Conservation (phyloP, 1,140 invertebrate genomes). For the Drosophila nannoptera region DNA sequence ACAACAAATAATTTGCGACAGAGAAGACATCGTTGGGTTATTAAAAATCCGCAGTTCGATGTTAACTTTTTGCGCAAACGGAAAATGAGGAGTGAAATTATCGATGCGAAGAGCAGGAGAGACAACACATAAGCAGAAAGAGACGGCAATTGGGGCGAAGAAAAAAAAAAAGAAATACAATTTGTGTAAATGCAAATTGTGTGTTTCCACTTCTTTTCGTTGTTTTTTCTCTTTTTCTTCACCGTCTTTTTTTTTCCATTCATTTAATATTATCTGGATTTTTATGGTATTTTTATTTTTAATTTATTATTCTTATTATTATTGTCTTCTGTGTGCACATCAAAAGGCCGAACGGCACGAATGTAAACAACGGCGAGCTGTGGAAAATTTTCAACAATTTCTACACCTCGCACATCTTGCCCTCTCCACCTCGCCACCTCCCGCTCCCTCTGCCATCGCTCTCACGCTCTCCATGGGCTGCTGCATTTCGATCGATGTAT, state of each 20-base stretch:
- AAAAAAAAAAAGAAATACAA: neutral
- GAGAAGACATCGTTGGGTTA: slow-evolving; percentile 39
- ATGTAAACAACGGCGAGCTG: slow-evolving; percentile 24
- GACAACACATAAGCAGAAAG: too few species aligned
- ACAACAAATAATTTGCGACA: slow-evolving; percentile 6
- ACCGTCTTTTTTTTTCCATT: neutral
- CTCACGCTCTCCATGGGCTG: neutral
- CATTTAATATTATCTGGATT: slow-evolving; percentile 3
- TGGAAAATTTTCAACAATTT: slow-evolving; percentile 49
- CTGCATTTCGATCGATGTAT: slow-evolving; percentile 10
- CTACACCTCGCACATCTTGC: neutral
- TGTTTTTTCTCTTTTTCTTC: neutral
- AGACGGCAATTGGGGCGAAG: too few species aligned
- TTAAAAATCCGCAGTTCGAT: slow-evolving; percentile 52
- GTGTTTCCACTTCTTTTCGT: neutral
- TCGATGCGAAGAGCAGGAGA: slow-evolving; percentile 13
- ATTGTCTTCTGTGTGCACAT: slow-evolving; percentile 18
- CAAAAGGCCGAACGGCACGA: slow-evolving; percentile 23
- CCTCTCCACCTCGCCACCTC: too few species aligned
- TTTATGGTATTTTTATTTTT: slow-evolving; percentile 8
- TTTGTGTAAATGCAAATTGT: slow-evolving; percentile 19
- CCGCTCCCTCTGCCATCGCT: neutral
- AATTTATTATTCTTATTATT: slow-evolving; percentile 37
- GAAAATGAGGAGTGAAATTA: slow-evolving; percentile 32
- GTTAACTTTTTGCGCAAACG: slow-evolving; percentile 56